phyloP scores from a whole-genome alignment of 2,113 vertebrate species.

The Chauna torquata region DNA sequence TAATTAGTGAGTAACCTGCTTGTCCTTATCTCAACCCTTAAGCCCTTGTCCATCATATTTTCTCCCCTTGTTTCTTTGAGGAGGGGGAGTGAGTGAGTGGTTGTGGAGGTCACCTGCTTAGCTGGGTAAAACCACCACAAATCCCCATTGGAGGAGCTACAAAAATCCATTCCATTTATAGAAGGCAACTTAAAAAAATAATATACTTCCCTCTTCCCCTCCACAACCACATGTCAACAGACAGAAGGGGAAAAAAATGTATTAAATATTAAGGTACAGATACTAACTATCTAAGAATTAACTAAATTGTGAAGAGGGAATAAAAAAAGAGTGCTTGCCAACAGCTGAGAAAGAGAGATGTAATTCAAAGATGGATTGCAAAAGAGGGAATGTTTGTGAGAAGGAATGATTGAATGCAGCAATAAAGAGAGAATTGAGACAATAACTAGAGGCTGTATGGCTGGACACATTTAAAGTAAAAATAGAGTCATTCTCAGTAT shows the following conservation, averaged over 20 bases:
- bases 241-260: background rate
- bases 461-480: slow-evolving; percentile 30
- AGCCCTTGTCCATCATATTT: too few species aligned
- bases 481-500: slow-evolving; percentile 26
- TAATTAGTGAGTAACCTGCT: too few species aligned
- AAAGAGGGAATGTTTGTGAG: background rate
- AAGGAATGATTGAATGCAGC: background rate
- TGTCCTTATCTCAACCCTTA: too few species aligned
- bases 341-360: background rate
- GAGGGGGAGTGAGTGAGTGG: too few species aligned
- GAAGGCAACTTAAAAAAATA: background rate
- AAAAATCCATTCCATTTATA: background rate
- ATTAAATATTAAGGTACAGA: background rate
- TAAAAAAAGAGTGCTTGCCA: too few species aligned
- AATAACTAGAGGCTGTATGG: background rate
- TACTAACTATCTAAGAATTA: background rate
- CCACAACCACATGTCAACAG: background rate
- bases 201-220: background rate
- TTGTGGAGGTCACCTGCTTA: too few species aligned
- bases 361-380: background rate
- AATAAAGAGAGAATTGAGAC: slow-evolving; percentile 6
- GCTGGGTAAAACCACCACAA: too few species aligned
- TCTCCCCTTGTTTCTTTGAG: too few species aligned
- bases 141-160: background rate
- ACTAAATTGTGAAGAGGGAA: background rate